Base-by-base conservation (phyloP, 2,888 invertebrate genomes). In the Leucania comma region DNA sequence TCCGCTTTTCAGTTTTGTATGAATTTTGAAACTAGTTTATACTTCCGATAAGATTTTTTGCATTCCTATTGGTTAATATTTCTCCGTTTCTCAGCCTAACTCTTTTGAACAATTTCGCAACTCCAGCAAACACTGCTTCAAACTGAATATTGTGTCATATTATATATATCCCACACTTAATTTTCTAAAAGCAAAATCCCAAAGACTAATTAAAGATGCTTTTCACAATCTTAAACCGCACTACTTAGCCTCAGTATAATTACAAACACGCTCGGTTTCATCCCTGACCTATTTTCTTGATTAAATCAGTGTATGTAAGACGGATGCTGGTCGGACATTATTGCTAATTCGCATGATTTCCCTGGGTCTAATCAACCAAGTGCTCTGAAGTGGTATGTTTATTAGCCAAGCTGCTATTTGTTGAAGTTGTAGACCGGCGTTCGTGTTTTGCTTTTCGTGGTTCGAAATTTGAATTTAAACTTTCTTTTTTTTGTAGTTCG, bases 271-370 rank as follows among this genome's bases (percentile, higher is more conserved):
- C 75, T 72, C 63, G 46, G 63, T 68, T 54, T 59, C 59, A 70
- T 29, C 62, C 83, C 58, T 72, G 72, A 80, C 75, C 81, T 81
- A 82, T 84, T 81, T 78, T 72, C 71, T 82, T 86, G 85, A 86
- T 86, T 88, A 86, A 87, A 87, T 86, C 83, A 72, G 80, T 80
- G 81, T 83, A 84, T 86, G 82, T 80, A 79, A 86, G 86, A 87
- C 70, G 78, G 79, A 85, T 85, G 69, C 82, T 80, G 72, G 72
- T 74, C 81, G 65, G 60, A 78, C 81, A 77, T 79, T 78, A 80
- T 76, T 51, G 83, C 88, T 91, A 91, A 92, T 93, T 90, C 90
- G 87, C 89, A 92, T 92, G 92, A 93, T 91, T 91, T 89, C 82
- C 87, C 82, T 70, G 72, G 80, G 85, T 88, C 90, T 91, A 93